phyloP scores from a whole-genome alignment of 1,140 invertebrate species.

The Anastrepha obliqua region DNA sequence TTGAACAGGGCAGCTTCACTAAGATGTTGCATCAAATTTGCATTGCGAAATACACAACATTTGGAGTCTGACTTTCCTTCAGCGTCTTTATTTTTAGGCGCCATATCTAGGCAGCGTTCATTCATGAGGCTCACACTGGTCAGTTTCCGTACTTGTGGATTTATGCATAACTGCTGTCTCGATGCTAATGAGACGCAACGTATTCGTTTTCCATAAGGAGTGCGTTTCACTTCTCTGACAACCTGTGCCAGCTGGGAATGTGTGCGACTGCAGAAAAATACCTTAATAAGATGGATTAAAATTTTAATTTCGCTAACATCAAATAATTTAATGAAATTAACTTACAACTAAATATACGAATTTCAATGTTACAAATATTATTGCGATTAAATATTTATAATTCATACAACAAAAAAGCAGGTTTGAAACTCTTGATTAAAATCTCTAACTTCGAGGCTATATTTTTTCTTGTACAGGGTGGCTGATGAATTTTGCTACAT shows the following conservation, averaged over 20 bases:
- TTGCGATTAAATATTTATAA: too few relatives aligned
- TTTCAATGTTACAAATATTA: too few relatives aligned
- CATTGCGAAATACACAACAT: slow-evolving; percentile 76
- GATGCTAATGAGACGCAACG: slow-evolving; percentile 93
- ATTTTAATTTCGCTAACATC: too few relatives aligned
- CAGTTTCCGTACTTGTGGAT: slow-evolving; percentile 85
- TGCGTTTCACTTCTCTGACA: slow-evolving; percentile 91
- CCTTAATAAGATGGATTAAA: slow-evolving; percentile 75
- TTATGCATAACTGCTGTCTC: slow-evolving; percentile 93
- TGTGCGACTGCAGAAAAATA: slow-evolving; percentile 96
- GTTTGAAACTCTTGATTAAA: too few relatives aligned
- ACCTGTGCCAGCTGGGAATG: slow-evolving; percentile 98
- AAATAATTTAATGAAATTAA: too few relatives aligned
- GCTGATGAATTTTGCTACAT: too few relatives aligned
- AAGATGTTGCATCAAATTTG: slow-evolving; percentile 76
- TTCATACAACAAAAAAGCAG: too few relatives aligned
- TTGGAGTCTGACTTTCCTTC: slow-evolving; percentile 77
- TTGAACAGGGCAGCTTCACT: slow-evolving; percentile 81
- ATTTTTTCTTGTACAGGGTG: slow-evolving; percentile 59
- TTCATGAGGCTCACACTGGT: slow-evolving; percentile 91
- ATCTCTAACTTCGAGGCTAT: not conserved
- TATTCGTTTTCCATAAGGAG: slow-evolving; percentile 82
- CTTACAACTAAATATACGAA: too few relatives aligned
- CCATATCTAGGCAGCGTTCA: slow-evolving; percentile 93
- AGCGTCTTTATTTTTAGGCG: slow-evolving; percentile 72